Evolutionary conservation across 2,797 vertebrate genomes (phyloP).

Genomic region (Hephaestus fuliginosus): DNA sequence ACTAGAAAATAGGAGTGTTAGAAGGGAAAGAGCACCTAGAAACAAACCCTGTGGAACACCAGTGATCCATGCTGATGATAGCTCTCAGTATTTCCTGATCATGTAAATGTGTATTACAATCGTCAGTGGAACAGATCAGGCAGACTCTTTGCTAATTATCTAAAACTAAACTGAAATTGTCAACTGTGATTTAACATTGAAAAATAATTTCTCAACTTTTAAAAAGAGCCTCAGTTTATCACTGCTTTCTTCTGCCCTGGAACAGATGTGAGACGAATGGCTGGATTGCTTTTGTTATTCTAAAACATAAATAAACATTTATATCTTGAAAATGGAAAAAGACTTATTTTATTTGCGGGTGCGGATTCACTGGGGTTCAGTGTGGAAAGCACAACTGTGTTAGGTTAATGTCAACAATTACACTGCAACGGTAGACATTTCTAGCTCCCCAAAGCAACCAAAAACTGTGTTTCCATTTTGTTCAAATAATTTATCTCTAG

Average conservation of each 20-base stretch:
- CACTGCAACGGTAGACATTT: constrained; percentile 25
- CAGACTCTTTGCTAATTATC: too few species aligned
- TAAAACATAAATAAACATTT: constrained; percentile 34
- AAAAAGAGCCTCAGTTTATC: background rate
- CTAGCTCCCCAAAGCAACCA: constrained; percentile 23
- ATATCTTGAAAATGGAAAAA: constrained; percentile 33
- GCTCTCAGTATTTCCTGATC: too few species aligned
- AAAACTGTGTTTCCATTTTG: constrained; percentile 56
- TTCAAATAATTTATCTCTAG: constrained; percentile 61
- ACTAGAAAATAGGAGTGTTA: too few species aligned
- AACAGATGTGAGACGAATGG: constrained; percentile 34
- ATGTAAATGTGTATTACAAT: too few species aligned
- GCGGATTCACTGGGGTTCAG: constrained; percentile 31
- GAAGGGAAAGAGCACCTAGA: too few species aligned
- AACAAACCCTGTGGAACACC: too few species aligned
- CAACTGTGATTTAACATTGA: too few species aligned
- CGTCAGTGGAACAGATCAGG: too few species aligned
- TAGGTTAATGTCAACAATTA: constrained; percentile 47
- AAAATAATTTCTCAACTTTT: too few species aligned
- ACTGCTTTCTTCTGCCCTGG: background rate
- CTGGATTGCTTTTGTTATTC: constrained; percentile 32
- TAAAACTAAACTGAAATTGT: too few species aligned
- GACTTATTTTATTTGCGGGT: constrained; percentile 47
- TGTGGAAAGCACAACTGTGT: constrained; percentile 49
- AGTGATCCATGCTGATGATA: too few species aligned